Conservation (phyloP, 2,113 vertebrate species). For the Otocyon megalotis region DNA sequence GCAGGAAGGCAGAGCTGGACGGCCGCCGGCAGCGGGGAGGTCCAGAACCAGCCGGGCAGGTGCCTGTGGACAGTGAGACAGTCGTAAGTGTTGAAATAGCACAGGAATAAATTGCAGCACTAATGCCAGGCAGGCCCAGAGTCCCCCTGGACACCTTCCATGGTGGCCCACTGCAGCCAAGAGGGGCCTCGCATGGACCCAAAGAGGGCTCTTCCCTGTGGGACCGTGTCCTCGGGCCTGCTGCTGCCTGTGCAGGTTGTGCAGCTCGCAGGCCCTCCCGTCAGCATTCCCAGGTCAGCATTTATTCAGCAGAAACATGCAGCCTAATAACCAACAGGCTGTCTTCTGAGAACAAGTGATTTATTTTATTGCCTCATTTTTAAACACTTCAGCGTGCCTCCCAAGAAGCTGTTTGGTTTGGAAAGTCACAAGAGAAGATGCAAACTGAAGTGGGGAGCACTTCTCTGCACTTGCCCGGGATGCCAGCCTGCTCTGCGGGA, state of each 20-base stretch:
- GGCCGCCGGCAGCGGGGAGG: neutral
- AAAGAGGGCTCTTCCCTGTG: neutral
- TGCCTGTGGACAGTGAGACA: neutral
- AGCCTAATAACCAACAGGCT: neutral
- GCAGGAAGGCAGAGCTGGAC: neutral
- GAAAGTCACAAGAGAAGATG: neutral
- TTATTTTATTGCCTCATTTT: slow-evolving; percentile 16
- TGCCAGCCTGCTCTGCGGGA: rapidly evolving
- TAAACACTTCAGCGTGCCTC: neutral
- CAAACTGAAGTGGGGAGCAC: neutral
- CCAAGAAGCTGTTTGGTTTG: neutral
- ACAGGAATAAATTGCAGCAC: rapidly evolving
- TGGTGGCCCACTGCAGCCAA: rapidly evolving
- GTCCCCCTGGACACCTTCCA: rapidly evolving
- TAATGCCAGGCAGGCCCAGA: rapidly evolving
- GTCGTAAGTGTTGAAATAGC: rapidly evolving
- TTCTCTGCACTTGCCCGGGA: rapidly evolving
- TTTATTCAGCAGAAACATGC: neutral
- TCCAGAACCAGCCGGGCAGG: neutral
- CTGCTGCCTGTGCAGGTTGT: neutral
- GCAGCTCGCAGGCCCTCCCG: neutral
- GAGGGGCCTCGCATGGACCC: rapidly evolving
- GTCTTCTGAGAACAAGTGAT: neutral
- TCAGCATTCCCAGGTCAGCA: neutral
- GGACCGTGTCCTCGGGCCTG: rapidly evolving